Evolutionary conservation across 2,888 invertebrate species (phyloP).

Genomic region (Drosophila birchii): DNA sequence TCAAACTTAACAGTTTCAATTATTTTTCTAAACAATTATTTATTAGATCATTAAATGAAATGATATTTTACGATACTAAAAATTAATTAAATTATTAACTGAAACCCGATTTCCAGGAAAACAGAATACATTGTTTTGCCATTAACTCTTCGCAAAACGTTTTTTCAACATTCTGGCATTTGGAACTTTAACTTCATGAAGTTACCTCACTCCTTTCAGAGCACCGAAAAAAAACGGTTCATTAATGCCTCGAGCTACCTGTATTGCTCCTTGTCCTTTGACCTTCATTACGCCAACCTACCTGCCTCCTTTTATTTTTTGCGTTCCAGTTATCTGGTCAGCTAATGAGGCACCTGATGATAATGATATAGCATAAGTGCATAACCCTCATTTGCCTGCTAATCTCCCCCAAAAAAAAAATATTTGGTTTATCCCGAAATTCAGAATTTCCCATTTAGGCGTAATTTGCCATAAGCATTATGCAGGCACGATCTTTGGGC

Average conservation of each 20-base stretch:
- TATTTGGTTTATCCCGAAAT: slow-evolving; percentile 18
- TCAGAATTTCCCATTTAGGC: slow-evolving; percentile 7
- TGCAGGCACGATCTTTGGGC: slow-evolving; percentile 4
- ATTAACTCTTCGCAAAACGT: not conserved
- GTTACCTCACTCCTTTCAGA: slow-evolving; percentile 20
- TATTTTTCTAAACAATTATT: not conserved
- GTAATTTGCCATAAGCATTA: slow-evolving; percentile 9
- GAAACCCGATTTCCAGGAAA: not conserved
- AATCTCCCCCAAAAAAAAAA: slow-evolving; percentile 15
- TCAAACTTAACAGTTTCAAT: not conserved
- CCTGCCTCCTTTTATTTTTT: slow-evolving; percentile 11
- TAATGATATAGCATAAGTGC: slow-evolving; percentile 10
- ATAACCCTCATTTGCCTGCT: slow-evolving; percentile 19
- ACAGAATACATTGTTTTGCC: not conserved
- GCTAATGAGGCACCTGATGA: slow-evolving; percentile 51
- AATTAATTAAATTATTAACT: not conserved
- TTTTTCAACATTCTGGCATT: not conserved
- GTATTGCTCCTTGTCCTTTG: slow-evolving; percentile 1
- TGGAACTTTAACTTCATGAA: not conserved
- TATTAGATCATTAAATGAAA: not conserved
- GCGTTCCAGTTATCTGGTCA: slow-evolving; percentile 27
- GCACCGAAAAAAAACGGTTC: slow-evolving; percentile 7
- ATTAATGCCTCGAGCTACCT: slow-evolving; percentile 25
- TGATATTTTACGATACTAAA: not conserved
- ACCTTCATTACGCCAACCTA: slow-evolving; percentile 31